Percentiles rank a stretch among this genome's conserved stretches.
phyloP scores from a whole-genome alignment of 1,140 invertebrate genomes.

The Zaprionus vittiger region DNA sequence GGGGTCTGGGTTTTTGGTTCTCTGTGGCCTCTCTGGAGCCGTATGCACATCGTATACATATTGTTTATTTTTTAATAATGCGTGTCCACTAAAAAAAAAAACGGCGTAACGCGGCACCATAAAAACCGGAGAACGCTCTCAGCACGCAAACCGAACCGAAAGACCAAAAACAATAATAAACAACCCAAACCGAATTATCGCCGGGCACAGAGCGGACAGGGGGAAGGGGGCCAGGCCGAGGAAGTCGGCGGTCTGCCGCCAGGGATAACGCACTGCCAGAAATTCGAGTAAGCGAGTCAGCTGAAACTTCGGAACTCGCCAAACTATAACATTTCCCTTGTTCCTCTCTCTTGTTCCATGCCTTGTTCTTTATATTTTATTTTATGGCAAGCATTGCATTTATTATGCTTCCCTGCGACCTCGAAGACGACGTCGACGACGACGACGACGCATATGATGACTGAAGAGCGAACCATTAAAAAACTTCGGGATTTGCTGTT shows the following conservation, averaged over 20 bases:
- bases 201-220: constrained; percentile 18
- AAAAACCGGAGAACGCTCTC: constrained; percentile 62
- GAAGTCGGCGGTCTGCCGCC: background rate
- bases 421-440: constrained; percentile 16
- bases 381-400: constrained; percentile 78
- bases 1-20: constrained; percentile 18
- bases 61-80: constrained; percentile 84
- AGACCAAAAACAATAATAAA: constrained; percentile 71
- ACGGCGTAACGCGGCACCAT: constrained; percentile 73
- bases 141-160: constrained; percentile 60
- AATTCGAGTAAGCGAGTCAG: constrained; percentile 58
- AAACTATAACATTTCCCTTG: constrained; percentile 71
- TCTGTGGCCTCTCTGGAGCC: constrained; percentile 37
- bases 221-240: background rate
- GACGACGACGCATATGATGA: constrained; percentile 32
- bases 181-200: constrained; percentile 59
- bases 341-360: constrained; percentile 11
- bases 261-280: constrained; percentile 23
- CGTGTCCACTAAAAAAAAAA: constrained; percentile 78
- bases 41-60: constrained; percentile 59
- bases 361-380: constrained; percentile 66
- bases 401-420: constrained; percentile 62
- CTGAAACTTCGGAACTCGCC: constrained; percentile 59
- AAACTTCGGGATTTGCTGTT: constrained; percentile 57
- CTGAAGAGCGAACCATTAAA: constrained; percentile 54